Conservation (phyloP, 2,888 invertebrate species). For the Gonocerus acuteangulatus region DNA sequence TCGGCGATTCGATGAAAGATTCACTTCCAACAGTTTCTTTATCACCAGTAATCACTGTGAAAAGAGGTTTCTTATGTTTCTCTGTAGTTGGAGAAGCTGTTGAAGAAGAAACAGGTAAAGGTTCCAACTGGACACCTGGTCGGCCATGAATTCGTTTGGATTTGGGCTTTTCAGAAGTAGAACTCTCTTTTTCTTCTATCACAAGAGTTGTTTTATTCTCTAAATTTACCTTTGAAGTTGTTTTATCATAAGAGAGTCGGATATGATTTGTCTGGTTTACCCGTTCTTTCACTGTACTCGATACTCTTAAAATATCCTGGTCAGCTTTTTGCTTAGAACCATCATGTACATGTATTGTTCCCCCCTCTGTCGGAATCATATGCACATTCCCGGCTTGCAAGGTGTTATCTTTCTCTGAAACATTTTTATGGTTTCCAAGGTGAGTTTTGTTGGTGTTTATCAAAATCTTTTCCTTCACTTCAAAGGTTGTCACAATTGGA, state of each 20-base stretch:
- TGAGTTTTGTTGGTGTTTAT: too few species aligned
- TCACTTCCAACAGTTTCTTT: conserved; percentile 27
- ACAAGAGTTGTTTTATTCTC: too few species aligned
- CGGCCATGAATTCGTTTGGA: conserved; percentile 15
- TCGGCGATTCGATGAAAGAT: conserved; percentile 35
- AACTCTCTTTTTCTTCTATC: too few species aligned
- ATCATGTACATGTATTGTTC: neutral
- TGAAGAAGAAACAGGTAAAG: neutral
- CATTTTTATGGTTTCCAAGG: too few species aligned
- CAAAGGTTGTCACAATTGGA: too few species aligned
- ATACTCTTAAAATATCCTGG: neutral
- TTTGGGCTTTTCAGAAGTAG: neutral
- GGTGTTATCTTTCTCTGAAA: too few species aligned
- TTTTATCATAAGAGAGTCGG: too few species aligned
- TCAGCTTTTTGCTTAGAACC: neutral
- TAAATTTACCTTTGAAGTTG: too few species aligned
- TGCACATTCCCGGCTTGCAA: too few species aligned
- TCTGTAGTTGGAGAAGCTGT: neutral
- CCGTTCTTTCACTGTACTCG: too few species aligned
- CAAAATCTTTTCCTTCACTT: too few species aligned
- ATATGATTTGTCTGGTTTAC: too few species aligned
- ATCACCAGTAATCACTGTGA: conserved; percentile 31
- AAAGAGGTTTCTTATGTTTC: conserved; percentile 26
- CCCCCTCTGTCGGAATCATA: neutral
- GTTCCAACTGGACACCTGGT: conserved; percentile 1